These are phyloP conservation scores for Cantharis rustica DNA, from an alignment of 2,888 invertebrate genomes.

Conservation along the genomic window DNA sequence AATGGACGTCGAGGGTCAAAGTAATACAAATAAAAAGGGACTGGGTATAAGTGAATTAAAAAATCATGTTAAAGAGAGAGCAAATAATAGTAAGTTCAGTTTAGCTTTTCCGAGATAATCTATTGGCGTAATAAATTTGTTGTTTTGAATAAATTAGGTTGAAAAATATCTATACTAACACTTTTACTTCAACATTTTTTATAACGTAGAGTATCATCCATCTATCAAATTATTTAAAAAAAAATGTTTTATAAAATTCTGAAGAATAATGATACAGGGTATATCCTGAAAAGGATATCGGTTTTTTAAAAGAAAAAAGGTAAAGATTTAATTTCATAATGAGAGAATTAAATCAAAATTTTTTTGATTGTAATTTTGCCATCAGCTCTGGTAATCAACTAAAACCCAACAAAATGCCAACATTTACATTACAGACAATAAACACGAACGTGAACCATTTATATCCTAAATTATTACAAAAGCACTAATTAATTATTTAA, in stretches of 20 bases:
- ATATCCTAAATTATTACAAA: neutral
- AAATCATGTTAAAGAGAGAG: conserved; percentile 10
- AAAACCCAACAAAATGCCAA: neutral
- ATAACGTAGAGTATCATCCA: neutral
- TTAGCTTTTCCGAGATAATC: neutral
- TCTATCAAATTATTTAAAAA: neutral
- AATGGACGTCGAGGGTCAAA: conserved; percentile 67
- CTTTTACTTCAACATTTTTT: neutral
- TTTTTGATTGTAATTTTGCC: too few relatives aligned
- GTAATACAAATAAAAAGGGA: conserved; percentile 37
- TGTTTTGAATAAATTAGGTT: conserved; percentile 1
- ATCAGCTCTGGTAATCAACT: too few relatives aligned
- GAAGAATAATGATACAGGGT: neutral
- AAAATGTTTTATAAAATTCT: neutral
- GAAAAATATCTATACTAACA: neutral
- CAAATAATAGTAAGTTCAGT: conserved; percentile 13
- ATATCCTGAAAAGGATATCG: neutral
- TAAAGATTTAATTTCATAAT: too few relatives aligned
- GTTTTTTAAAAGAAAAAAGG: neutral
- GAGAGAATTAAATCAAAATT: too few relatives aligned
- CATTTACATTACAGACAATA: neutral
- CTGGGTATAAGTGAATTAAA: neutral
- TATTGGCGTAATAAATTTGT: neutral
- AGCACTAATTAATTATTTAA: neutral
- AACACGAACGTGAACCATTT: neutral